Evolutionary conservation across 2,113 vertebrate species (phyloP), one percentile per base, ranked within the genome.

Genomic region (Petrocephalus microphthalmus): DNA sequence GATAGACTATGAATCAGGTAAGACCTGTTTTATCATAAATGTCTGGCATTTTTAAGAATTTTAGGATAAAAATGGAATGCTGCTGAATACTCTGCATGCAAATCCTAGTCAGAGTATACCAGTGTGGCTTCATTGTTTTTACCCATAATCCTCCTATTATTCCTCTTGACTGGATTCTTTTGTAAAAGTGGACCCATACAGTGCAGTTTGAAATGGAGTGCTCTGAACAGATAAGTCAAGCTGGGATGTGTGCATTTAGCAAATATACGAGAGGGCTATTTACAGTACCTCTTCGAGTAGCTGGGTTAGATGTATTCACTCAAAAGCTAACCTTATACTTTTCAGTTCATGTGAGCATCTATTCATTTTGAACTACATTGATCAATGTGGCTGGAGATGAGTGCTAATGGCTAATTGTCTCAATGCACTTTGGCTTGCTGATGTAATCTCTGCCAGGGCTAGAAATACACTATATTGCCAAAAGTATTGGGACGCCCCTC

Each of bases 401-500:
- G 22, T 52, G 49, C 49, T 51, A 52, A 84, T 84, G 11, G 82
- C 20, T 25, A 84, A 22, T 84, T 10, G n/a, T 51, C 47, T 49
- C 13, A 0, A 84, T 51, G 42, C 81, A 84, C 85, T 85, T 19
- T 85, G 87, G 87, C 87, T 7, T 51, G 81, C 81, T 78, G 29
- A 15, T 74, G 67, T 37, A 17, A 37, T 64, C 25, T 25, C 60
- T 25, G 60, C 60, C n/a, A 13, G 25, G n/a, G n/a, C n/a, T 25
- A 8, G 57, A n/a, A n/a, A 42, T 42, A 42, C 42, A 42, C 42
- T 42, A 42, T 42, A 42, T 42, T 42, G 42, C 42, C 42, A 42
- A 42, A 42, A 42, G 42, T 42, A 42, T 42, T 42, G 1, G 42
- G 42, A 42, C 42, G 3, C 42, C 3, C 42, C 42, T 42, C 42